Evolutionary conservation across 2,888 invertebrate species (phyloP).

Genomic region (Dolomedes plantarius): DNA sequence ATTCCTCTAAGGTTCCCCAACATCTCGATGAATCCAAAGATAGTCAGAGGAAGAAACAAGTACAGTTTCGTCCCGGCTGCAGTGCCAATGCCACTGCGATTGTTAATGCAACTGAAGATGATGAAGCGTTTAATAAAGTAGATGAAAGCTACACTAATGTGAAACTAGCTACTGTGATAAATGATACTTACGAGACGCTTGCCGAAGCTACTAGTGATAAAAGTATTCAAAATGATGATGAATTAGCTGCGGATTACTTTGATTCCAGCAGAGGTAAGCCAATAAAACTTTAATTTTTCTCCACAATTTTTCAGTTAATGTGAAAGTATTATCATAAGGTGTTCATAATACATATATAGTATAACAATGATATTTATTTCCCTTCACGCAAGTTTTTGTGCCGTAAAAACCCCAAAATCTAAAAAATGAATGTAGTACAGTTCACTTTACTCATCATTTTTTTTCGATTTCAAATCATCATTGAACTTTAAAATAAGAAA

Average conservation of each 20-base stretch:
- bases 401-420: no score
- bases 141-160: neutral
- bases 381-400: no score
- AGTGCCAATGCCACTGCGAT: conserved; percentile 20
- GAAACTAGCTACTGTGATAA: conserved; percentile 15
- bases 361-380: no score
- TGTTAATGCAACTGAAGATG: neutral
- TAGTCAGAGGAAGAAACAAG: conserved; percentile 58
- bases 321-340: no score
- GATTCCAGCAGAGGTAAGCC: neutral
- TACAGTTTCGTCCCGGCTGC: conserved; percentile 50
- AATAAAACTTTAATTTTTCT: no score
- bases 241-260: neutral
- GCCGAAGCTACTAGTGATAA: conserved; percentile 14
- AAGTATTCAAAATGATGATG: neutral
- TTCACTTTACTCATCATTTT: no score
- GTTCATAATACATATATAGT: no score
- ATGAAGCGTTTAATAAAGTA: neutral
- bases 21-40: conserved; percentile 36
- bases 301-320: no score
- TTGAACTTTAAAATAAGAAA: no score
- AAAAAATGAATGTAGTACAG: no score
- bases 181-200: conserved; percentile 51
- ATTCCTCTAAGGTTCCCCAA: conserved; percentile 18
- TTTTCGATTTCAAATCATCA: no score